phyloP scores from a whole-genome alignment of 2,113 vertebrate genomes.

The Brachyhypopomus occidentalis region DNA sequence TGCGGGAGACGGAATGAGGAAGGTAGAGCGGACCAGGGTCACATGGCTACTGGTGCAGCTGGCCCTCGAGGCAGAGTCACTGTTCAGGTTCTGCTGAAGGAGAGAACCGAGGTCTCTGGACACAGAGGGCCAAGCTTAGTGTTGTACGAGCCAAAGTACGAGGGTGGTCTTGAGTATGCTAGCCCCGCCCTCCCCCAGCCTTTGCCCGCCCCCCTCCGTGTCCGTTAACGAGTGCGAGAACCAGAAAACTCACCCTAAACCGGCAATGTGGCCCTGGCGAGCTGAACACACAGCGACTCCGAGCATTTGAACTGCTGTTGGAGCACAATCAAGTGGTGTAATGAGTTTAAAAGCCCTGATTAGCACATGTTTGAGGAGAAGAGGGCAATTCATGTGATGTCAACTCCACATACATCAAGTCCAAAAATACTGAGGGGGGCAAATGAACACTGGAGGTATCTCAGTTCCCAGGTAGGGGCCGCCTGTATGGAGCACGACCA shows the following conservation, averaged over 20 bases:
- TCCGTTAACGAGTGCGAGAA: background rate
- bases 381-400: background rate
- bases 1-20: slow-evolving; percentile 2
- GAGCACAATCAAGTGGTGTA: background rate
- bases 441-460: slow-evolving; percentile 40
- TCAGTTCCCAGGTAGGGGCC: slow-evolving; percentile 51
- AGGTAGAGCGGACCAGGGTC: slow-evolving; percentile 25
- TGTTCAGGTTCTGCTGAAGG: background rate
- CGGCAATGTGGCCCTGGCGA: background rate
- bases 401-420: slow-evolving; percentile 18
- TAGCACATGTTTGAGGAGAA: background rate
- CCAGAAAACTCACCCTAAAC: background rate
- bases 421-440: slow-evolving; percentile 43
- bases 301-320: background rate
- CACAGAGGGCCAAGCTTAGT: slow-evolving; percentile 1
- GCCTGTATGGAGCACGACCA: slow-evolving; percentile 49
- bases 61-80: background rate
- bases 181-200: background rate
- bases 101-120: background rate
- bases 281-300: background rate
- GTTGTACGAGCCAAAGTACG: background rate
- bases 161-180: background rate
- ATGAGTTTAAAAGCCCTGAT: slow-evolving; percentile 20
- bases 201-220: background rate
- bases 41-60: background rate